Evolutionary conservation across 2,888 invertebrate genomes (phyloP).

Genomic region (Cantharis rufa): DNA sequence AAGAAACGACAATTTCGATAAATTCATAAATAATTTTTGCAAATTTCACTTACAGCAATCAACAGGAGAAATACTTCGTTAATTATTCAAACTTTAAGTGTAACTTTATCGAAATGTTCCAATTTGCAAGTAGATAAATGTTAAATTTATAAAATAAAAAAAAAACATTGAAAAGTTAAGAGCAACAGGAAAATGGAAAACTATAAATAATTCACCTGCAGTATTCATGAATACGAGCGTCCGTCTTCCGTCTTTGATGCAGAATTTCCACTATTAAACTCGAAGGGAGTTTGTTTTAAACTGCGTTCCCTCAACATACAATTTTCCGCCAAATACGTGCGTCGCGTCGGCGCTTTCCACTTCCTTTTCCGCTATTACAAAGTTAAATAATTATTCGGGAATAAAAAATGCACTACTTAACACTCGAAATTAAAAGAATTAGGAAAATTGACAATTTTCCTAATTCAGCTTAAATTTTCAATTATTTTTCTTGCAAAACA

Average conservation of each 20-base stretch:
- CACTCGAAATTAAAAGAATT: neutral
- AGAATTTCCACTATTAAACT: conserved; percentile 21
- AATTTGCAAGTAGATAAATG: neutral
- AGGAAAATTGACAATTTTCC: neutral
- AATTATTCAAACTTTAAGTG: neutral
- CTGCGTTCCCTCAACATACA: conserved; percentile 26
- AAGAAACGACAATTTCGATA: neutral
- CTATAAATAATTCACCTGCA: conserved; percentile 3
- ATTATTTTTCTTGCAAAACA: neutral
- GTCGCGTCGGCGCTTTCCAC: conserved; percentile 36
- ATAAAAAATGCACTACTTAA: neutral
- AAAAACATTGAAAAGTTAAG: neutral
- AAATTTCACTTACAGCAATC: neutral
- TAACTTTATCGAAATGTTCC: neutral
- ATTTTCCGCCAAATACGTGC: conserved; percentile 31
- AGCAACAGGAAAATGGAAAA: neutral
- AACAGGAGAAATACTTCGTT: no score
- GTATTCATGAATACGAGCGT: conserved; percentile 9
- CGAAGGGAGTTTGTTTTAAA: conserved; percentile 30
- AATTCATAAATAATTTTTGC: neutral
- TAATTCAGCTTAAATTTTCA: neutral
- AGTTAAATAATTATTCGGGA: neutral
- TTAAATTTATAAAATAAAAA: neutral
- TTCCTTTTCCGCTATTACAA: conserved; percentile 15
- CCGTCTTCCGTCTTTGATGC: neutral